phyloP scores from a whole-genome alignment of 64 coral and sea anemone genomes.

The Stichodactyla helianthus region DNA sequence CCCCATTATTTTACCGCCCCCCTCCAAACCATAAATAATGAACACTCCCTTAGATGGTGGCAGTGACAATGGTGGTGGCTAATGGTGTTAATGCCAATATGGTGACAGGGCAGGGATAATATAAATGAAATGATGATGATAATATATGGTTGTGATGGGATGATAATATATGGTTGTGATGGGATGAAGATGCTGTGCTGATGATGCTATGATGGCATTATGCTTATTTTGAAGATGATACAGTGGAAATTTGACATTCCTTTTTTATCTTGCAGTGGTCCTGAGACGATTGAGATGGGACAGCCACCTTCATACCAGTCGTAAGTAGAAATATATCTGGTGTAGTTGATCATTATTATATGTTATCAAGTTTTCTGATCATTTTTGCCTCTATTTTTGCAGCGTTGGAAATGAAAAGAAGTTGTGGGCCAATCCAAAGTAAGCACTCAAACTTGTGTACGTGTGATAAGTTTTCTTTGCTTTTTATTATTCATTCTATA shows the following conservation, averaged over 20 bases:
- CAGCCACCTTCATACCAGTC: conserved; percentile 10
- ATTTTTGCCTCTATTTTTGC: conserved; percentile 1
- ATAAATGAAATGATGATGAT: too few species aligned
- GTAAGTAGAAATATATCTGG: conserved; percentile 12
- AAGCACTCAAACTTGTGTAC: neutral
- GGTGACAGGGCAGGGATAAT: too few species aligned
- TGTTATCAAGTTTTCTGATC: neutral
- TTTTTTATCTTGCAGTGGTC: neutral
- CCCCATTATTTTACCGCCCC: too few species aligned
- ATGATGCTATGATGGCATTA: neutral
- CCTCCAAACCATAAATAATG: too few species aligned
- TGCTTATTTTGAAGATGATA: too few species aligned
- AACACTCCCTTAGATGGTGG: too few species aligned
- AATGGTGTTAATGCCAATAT: too few species aligned
- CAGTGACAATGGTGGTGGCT: too few species aligned
- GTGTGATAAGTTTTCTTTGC: neutral
- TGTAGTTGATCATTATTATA: neutral
- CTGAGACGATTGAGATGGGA: conserved; percentile 39
- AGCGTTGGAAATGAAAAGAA: conserved; percentile 62
- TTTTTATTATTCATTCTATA: too few species aligned
- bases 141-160: too few species aligned
- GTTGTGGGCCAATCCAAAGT: conserved; percentile 72
- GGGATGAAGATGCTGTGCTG: neutral
- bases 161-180: too few species aligned
- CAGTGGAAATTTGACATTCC: too few species aligned